phyloP scores from a whole-genome alignment of 1,140 invertebrate species.

The Drosophila littoralis region DNA sequence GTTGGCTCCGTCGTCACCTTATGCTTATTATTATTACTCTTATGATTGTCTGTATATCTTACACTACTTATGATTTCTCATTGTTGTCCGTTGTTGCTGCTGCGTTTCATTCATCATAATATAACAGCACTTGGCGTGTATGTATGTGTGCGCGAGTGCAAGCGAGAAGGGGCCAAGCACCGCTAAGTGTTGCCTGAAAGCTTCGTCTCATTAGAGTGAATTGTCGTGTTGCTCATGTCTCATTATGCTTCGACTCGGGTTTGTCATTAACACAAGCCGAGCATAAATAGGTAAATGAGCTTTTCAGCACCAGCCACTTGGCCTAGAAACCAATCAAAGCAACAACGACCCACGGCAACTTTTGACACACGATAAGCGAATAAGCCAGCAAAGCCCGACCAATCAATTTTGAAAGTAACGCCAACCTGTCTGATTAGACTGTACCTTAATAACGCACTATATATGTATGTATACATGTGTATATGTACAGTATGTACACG shows the following conservation, averaged over 20 bases:
- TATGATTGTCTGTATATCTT: slow-evolving; percentile 58
- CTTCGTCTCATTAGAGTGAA: slow-evolving; percentile 66
- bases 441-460: slow-evolving; percentile 49
- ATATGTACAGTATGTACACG: neutral
- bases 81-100: slow-evolving; percentile 52
- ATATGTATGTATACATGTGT: neutral
- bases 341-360: slow-evolving; percentile 30
- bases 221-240: slow-evolving; percentile 62
- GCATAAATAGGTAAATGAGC: slow-evolving; percentile 54
- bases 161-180: slow-evolving; percentile 44
- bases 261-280: slow-evolving; percentile 68
- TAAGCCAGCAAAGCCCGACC: neutral
- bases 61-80: slow-evolving; percentile 76
- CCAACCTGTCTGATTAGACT: slow-evolving; percentile 70
- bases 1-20: slow-evolving; percentile 71
- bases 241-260: slow-evolving; percentile 61
- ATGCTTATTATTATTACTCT: slow-evolving; percentile 81
- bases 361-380: slow-evolving; percentile 13
- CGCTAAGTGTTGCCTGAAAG: slow-evolving; percentile 71
- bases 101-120: slow-evolving; percentile 79
- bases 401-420: slow-evolving; percentile 60
- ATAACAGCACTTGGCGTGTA: slow-evolving; percentile 57
- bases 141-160: slow-evolving; percentile 3
- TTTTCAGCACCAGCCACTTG: slow-evolving; percentile 53
- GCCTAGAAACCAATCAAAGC: slow-evolving; percentile 78